Evolutionary conservation across 2,888 invertebrate genomes (phyloP).

Genomic region (Cephus runcator): DNA sequence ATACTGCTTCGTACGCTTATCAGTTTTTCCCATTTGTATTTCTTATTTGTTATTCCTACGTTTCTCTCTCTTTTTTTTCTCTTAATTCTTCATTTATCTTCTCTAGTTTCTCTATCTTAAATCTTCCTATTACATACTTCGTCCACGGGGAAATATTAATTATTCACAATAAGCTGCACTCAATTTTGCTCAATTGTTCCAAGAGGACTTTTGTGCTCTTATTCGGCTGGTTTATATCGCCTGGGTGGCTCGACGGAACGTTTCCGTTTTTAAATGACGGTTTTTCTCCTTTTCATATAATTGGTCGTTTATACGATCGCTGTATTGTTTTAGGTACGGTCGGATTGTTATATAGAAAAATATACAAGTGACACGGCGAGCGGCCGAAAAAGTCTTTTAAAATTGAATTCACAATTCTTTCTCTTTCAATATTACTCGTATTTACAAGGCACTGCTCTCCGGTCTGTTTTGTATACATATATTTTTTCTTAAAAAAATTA

Average conservation of each 20-base stretch:
- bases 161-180: not conserved
- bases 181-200: not conserved
- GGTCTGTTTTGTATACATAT: not conserved
- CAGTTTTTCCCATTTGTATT: slow-evolving; percentile 11
- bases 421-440: not conserved
- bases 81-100: slow-evolving; percentile 4
- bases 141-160: not conserved
- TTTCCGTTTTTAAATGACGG: not conserved
- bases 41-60: not conserved
- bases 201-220: not conserved
- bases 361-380: not conserved
- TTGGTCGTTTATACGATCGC: not conserved
- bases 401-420: not conserved
- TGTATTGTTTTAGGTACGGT: not conserved
- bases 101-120: not conserved
- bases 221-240: not conserved
- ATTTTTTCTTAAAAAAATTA: slow-evolving; percentile 1
- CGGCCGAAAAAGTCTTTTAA: not conserved
- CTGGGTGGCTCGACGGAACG: not conserved
- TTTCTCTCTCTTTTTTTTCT: not conserved
- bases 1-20: slow-evolving; percentile 11
- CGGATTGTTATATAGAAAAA: not conserved
- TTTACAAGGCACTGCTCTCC: not conserved
- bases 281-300: not conserved
- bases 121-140: not conserved